Evolutionary conservation across 2,888 invertebrate genomes (phyloP).

Genomic region (Eilema griseolum): DNA sequence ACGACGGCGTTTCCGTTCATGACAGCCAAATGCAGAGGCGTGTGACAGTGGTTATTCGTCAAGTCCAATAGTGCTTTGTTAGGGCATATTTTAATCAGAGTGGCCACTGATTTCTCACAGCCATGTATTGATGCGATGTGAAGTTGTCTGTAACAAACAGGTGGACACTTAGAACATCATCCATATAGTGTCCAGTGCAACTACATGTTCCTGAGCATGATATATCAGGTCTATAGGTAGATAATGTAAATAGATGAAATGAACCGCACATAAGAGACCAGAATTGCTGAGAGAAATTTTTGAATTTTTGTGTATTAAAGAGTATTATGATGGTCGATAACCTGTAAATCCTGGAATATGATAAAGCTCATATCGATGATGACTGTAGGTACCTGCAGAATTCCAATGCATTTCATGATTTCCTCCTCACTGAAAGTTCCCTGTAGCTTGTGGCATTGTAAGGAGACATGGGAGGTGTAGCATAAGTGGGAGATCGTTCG

Average conservation of each 20-base stretch:
- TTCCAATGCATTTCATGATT: constrained; percentile 91
- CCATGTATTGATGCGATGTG: constrained; percentile 95
- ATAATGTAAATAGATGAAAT: constrained; percentile 5
- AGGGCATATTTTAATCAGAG: constrained; percentile 92
- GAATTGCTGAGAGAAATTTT: too few species aligned
- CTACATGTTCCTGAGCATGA: neutral
- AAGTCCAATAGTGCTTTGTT: constrained; percentile 92
- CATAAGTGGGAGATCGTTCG: too few species aligned
- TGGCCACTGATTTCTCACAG: constrained; percentile 90
- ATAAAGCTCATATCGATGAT: too few species aligned
- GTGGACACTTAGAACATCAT: constrained; percentile 2
- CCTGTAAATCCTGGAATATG: too few species aligned
- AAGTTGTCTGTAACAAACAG: constrained; percentile 89
- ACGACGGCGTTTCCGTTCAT: constrained; percentile 91
- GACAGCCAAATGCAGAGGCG: constrained; percentile 95
- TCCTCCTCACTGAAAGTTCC: constrained; percentile 89
- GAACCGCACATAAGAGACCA: too few species aligned
- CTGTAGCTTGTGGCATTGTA: constrained; percentile 90
- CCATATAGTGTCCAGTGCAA: neutral
- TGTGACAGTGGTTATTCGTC: constrained; percentile 92
- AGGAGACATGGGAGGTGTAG: too few species aligned
- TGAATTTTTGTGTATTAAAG: too few species aligned
- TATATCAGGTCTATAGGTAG: constrained; percentile 3
- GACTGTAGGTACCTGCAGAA: constrained; percentile 90
- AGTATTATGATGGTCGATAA: too few species aligned